phyloP scores from a whole-genome alignment of 2,888 invertebrate species.

The Andrena camellia region DNA sequence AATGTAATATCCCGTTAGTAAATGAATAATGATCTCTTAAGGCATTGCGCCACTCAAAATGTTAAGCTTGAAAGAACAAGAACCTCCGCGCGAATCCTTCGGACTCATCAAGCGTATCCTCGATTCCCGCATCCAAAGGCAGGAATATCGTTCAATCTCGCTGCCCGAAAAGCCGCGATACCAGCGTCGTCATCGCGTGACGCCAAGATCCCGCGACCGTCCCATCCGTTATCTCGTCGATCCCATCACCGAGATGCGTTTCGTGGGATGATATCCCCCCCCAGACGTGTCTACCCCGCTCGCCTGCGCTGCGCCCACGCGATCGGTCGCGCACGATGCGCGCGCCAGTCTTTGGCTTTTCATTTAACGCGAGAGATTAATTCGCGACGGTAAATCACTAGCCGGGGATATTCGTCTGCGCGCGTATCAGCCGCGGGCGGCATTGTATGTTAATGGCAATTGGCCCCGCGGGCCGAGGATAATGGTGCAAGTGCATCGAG shows the following conservation, averaged over 20 bases:
- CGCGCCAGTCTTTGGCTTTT: slow-evolving; percentile 41
- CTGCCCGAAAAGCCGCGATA: background rate
- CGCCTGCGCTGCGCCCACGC: slow-evolving; percentile 26
- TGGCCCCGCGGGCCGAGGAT: slow-evolving; percentile 62
- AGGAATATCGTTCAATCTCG: slow-evolving; percentile 22
- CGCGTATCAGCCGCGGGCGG: slow-evolving; percentile 41
- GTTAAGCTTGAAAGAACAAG: no score
- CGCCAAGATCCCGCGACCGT: slow-evolving; percentile 9
- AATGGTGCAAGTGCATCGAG: slow-evolving; percentile 61
- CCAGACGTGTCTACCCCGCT: background rate
- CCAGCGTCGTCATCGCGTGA: slow-evolving; percentile 23
- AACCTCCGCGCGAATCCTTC: no score
- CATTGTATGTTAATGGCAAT: slow-evolving; percentile 78
- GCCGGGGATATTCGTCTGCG: slow-evolving; percentile 41
- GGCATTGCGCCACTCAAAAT: no score
- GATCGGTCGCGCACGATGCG: slow-evolving; percentile 13
- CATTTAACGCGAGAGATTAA: slow-evolving; percentile 60
- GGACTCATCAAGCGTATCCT: background rate
- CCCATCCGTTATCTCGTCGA: slow-evolving; percentile 15
- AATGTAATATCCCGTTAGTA: no score
- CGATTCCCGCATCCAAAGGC: background rate
- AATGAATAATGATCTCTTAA: no score
- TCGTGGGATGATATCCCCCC: background rate
- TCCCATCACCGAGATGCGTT: slow-evolving; percentile 27
- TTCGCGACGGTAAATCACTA: slow-evolving; percentile 70